Base-by-base conservation (phyloP, 2,113 vertebrate species). In the Nerophis lumbriciformis region DNA sequence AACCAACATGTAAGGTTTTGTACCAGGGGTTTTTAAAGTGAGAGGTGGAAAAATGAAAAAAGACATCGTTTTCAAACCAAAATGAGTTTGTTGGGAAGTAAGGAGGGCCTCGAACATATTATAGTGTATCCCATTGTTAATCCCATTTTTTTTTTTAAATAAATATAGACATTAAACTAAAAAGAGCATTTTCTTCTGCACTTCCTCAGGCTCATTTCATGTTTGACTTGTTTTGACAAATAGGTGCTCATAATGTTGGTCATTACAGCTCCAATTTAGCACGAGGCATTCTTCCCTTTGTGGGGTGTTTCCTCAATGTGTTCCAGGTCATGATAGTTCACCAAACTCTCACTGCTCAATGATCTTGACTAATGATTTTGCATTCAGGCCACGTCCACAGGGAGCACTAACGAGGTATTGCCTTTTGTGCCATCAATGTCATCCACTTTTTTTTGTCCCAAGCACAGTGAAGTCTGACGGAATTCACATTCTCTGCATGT, bases 301-400 rank as follows among this genome's bases (percentile, higher is more conserved):
- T 36, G 38, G 28, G 48, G 47, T 44, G 58, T 65, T 75, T 82
- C 70, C 72, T 76, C 63, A 85, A 86, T 52, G 69, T 79, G 66
- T 77, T 65, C 63, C 63, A 59, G 81, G 84, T 88, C 82, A 74
- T n/a, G 21, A 58, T 49, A 77, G 86, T 73, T 87, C 87, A 75
- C 10, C 76, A 75, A 77, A 58, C 73, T 61, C 66, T 69, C 53
- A 54, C 57, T 73, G 73, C 57, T 74, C 63, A 67, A 12, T 80
- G 79, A 77, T 78, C 70, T 74, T 82, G 72, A 87, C 77, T 78
- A 72, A 81, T 86, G 79, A 55, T 45, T 37, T 5, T 56, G 73
- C 64, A 57, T 66, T 82, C 67, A 85, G 53, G 69, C 65, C 65
- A 39, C 69, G 69, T 69, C 61, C 49, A 61, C 36, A 44, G 66